These are phyloP conservation scores for Samia ricini DNA, from an alignment of 1,140 invertebrate species.

Conservation along the genomic window DNA sequence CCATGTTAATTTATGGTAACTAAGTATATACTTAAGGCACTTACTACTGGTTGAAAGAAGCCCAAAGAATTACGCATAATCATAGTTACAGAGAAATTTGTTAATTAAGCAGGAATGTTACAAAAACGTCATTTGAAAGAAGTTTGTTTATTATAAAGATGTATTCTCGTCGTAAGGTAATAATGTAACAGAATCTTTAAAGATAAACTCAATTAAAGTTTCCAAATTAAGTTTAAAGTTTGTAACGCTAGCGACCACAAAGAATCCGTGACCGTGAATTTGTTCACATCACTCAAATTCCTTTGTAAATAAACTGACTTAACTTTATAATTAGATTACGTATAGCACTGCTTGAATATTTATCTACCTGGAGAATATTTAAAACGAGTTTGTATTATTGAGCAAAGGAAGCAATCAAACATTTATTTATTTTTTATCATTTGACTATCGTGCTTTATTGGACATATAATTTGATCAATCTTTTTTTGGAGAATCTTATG, in stretches of 20 bases:
- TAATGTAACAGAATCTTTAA: not conserved
- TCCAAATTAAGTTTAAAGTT: not conserved
- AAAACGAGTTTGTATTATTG: not conserved
- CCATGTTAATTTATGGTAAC: too few relatives aligned
- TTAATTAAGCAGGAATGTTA: not conserved
- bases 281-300: not conserved
- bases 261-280: not conserved
- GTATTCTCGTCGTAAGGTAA: too few relatives aligned
- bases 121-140: too few relatives aligned
- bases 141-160: too few relatives aligned
- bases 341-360: not conserved
- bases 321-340: conserved; percentile 1
- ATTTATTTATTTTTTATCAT: not conserved
- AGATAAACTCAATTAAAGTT: not conserved
- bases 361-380: not conserved
- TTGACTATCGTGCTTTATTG: too few relatives aligned
- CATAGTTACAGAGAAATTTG: not conserved
- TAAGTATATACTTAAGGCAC: too few relatives aligned
- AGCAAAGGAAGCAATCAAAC: not conserved
- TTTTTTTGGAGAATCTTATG: not conserved
- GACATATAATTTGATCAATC: not conserved
- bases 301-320: not conserved
- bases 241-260: not conserved
- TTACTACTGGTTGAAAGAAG: too few relatives aligned
- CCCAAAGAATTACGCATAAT: not conserved